Evolutionary conservation across 2,888 invertebrate genomes (phyloP).

Genomic region (Alviniconcha strummeri): DNA sequence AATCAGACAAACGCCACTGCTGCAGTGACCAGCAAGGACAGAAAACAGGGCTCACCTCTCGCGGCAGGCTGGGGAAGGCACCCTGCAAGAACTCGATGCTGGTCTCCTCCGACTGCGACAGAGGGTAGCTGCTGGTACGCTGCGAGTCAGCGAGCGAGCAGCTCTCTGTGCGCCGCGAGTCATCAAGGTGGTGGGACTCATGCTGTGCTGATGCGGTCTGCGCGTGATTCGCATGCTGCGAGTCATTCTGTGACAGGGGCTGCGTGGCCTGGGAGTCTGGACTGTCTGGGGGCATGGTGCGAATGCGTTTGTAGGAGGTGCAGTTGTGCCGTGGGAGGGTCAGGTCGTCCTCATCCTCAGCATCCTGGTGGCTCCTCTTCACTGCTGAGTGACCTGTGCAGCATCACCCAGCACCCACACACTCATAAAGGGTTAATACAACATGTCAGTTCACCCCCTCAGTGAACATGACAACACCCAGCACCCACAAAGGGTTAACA

Average conservation of each 20-base stretch:
- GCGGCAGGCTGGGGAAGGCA: conserved; percentile 51
- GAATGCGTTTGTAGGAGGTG: conserved; percentile 14
- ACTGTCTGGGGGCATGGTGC: conserved; percentile 21
- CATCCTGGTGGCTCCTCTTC: conserved; percentile 18
- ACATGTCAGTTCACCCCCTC: no score
- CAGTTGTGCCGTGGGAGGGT: neutral
- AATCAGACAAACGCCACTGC: no score
- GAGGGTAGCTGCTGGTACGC: conserved; percentile 1
- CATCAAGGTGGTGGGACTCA: conserved; percentile 8
- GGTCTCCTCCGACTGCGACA: conserved; percentile 42
- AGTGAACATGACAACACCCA: no score
- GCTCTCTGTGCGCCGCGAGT: conserved; percentile 17
- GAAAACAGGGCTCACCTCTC: conserved; percentile 43
- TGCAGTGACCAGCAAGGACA: no score
- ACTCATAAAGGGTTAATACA: no score
- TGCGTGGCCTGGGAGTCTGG: conserved; percentile 34
- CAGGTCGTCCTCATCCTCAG: conserved; percentile 17
- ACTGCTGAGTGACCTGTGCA: conserved; percentile 7
- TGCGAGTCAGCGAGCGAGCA: conserved; percentile 3
- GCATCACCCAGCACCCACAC: neutral
- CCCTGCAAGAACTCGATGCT: conserved; percentile 51
- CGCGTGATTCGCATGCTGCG: conserved; percentile 9
- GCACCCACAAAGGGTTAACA: no score
- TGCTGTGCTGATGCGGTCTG: conserved; percentile 23
- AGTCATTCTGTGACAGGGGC: conserved; percentile 31